Percentiles rank a stretch among this genome's conserved stretches.
These are phyloP conservation scores for Ichneumoninae sp. DNA, from an alignment of 2,888 invertebrate species.

Conservation along the genomic window DNA sequence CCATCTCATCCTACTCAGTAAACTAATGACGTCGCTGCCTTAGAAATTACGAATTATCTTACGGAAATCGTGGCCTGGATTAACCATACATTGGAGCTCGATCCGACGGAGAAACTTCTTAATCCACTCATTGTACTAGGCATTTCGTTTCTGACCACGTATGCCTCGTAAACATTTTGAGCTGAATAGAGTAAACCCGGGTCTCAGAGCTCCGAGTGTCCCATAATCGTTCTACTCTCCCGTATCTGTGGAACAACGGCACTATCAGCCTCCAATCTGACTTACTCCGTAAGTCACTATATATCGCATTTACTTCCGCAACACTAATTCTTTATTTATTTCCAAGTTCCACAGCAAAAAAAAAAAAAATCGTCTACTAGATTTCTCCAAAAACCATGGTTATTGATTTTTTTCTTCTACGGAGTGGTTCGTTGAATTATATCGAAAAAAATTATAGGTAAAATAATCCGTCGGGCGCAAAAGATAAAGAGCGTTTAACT, in stretches of 20 bases:
- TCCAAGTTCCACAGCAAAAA: neutral
- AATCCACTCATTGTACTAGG: conserved; percentile 12
- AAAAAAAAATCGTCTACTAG: too few species aligned
- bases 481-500: neutral
- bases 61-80: neutral
- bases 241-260: conserved; percentile 22
- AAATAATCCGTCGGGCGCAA: neutral
- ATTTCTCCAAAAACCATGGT: neutral
- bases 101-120: neutral
- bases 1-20: neutral
- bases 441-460: neutral
- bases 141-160: conserved; percentile 38
- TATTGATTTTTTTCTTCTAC: neutral
- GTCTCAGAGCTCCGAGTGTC: neutral
- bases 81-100: neutral
- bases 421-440: neutral
- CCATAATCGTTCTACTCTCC: conserved; percentile 37
- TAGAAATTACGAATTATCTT: conserved; percentile 7
- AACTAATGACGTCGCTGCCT: neutral
- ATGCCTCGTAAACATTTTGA: conserved; percentile 29
- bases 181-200: conserved; percentile 4
- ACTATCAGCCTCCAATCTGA: conserved; percentile 25
- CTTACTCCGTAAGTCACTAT: neutral
- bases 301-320: neutral
- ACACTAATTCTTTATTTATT: neutral